Evolutionary conservation across 2,888 invertebrate genomes (phyloP).

Genomic region (Conchocele bisecta): DNA sequence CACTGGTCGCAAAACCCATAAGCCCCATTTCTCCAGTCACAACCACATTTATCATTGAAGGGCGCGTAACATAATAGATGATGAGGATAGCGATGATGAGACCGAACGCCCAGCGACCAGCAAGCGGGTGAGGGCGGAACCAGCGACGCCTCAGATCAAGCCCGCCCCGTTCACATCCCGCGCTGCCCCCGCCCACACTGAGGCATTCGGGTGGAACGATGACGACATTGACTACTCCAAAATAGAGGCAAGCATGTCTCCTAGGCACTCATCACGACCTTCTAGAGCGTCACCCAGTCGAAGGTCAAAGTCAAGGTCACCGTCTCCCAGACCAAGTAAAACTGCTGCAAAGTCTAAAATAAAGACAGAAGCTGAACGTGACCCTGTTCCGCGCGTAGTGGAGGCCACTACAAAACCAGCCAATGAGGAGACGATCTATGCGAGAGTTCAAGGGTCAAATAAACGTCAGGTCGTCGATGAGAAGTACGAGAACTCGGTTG

Average conservation of each 20-base stretch:
- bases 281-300: too few relatives aligned
- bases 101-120: background rate
- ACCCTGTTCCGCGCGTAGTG: slow-evolving; percentile 2
- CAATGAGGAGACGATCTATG: too few relatives aligned
- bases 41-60: too few relatives aligned
- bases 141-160: slow-evolving; percentile 28
- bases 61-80: too few relatives aligned
- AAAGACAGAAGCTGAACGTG: background rate
- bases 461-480: slow-evolving; percentile 5
- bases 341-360: slow-evolving; percentile 11
- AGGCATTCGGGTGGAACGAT: slow-evolving; percentile 46
- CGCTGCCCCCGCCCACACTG: too few relatives aligned
- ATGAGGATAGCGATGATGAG: too few relatives aligned
- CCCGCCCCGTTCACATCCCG: background rate
- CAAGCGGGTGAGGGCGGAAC: slow-evolving; percentile 36
- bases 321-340: slow-evolving; percentile 10
- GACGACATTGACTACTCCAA: slow-evolving; percentile 37
- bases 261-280: too few relatives aligned
- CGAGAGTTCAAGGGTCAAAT: background rate
- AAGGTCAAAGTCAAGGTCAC: slow-evolving; percentile 51
- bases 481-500: slow-evolving; percentile 1
- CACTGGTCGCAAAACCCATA: too few relatives aligned
- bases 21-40: too few relatives aligned
- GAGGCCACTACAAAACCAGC: slow-evolving; percentile 12
- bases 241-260: background rate